Evolutionary conservation across 2,113 vertebrate genomes (phyloP).

Genomic region (Hemichromis elongatus): DNA sequence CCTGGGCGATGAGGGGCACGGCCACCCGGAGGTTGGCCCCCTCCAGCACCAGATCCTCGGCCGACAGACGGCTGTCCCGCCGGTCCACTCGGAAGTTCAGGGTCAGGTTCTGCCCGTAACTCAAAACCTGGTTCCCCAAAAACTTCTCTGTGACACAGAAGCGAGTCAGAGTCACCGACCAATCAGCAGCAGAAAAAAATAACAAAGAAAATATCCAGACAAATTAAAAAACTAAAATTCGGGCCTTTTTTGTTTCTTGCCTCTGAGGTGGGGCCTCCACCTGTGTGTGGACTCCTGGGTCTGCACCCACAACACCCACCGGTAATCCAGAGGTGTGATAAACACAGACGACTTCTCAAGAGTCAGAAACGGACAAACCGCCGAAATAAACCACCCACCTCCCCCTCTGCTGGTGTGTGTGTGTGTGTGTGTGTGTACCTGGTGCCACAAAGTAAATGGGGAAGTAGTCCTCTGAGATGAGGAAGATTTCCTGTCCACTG

Average conservation of each 20-base stretch:
- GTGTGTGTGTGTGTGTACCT: slow-evolving; percentile 63
- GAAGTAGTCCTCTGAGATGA: slow-evolving; percentile 89
- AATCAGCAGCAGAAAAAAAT: neutral
- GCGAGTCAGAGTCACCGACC: neutral
- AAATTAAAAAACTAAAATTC: neutral
- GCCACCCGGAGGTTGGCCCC: slow-evolving; percentile 82
- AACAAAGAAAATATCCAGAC: no score
- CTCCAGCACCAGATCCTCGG: slow-evolving; percentile 92
- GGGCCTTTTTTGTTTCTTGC: neutral
- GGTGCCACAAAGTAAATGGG: slow-evolving; percentile 93
- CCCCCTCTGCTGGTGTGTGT: neutral
- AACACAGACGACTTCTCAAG: neutral
- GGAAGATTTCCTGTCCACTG: slow-evolving; percentile 79
- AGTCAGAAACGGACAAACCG: neutral
- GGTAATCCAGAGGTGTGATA: neutral
- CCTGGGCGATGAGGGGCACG: slow-evolving; percentile 92
- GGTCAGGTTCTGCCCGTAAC: slow-evolving; percentile 91
- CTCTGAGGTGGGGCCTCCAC: neutral
- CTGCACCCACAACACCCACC: neutral
- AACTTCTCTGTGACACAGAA: slow-evolving; percentile 77
- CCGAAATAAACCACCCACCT: neutral
- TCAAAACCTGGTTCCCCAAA: slow-evolving; percentile 88
- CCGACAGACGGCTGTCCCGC: slow-evolving; percentile 86
- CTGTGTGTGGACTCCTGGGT: neutral
- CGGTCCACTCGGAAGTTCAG: slow-evolving; percentile 89